Percentiles rank a stretch among this genome's conserved stretches.
These are phyloP conservation scores for Callipepla squamata DNA, from an alignment of 2,113 vertebrate genomes.

Conservation along the genomic window DNA sequence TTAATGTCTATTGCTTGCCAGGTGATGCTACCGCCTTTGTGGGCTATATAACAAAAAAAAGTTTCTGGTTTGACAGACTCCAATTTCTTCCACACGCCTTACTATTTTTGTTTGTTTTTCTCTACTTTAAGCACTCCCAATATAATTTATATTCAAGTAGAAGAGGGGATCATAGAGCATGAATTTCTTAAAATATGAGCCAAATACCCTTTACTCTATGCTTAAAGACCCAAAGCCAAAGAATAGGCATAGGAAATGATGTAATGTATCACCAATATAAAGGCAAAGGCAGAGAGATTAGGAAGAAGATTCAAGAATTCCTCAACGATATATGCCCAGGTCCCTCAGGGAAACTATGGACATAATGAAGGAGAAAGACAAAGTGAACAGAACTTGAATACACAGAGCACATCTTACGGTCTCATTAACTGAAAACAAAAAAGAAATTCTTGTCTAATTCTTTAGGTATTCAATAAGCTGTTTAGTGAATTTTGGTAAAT, in stretches of 20 bases:
- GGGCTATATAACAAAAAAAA: background rate
- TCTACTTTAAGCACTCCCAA: background rate
- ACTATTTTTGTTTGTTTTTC: background rate
- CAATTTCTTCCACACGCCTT: fast-evolving
- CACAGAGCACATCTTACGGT: background rate
- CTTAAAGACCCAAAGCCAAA: background rate
- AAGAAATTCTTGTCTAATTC: background rate
- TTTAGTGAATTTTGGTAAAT: background rate
- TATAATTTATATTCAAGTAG: background rate
- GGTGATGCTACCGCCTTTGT: background rate
- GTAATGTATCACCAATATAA: background rate
- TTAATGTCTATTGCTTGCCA: background rate
- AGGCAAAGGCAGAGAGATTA: background rate
- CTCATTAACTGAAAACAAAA: background rate
- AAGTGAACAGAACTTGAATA: background rate
- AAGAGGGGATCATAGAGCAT: background rate
- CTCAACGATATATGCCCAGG: background rate
- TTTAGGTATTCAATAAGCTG: background rate
- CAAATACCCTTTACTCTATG: background rate
- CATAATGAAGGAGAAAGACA: fast-evolving
- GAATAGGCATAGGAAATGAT: background rate
- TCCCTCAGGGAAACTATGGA: background rate
- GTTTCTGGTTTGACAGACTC: background rate
- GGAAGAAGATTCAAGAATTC: background rate
- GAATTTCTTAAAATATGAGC: background rate